phyloP scores from a whole-genome alignment of 2,797 vertebrate species.

The Chrosomus eos region DNA sequence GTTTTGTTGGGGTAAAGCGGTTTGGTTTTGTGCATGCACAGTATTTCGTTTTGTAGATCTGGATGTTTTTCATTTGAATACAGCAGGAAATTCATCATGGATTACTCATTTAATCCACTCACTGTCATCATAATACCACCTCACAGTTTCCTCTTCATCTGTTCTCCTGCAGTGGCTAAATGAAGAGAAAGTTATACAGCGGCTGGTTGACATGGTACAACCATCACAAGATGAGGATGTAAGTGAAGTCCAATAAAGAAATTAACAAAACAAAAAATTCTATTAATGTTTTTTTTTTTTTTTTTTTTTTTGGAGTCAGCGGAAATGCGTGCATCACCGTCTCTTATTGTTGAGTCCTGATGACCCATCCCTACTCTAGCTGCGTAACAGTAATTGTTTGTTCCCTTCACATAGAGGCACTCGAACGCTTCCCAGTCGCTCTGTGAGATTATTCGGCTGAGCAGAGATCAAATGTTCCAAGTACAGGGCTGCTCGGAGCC shows the following conservation, averaged over 20 bases:
- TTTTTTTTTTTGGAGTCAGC: too few species aligned
- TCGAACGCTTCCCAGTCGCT: constrained; percentile 98
- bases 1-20: neutral
- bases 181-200: constrained; percentile 96
- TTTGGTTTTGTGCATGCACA: constrained; percentile 8
- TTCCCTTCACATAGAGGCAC: constrained; percentile 84
- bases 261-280: neutral
- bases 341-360: neutral
- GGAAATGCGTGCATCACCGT: too few species aligned
- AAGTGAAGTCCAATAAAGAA: constrained; percentile 69
- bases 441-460: constrained; percentile 98
- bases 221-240: constrained; percentile 98
- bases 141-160: constrained; percentile 20
- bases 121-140: neutral
- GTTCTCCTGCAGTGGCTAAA: constrained; percentile 88
- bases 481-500: constrained; percentile 94
- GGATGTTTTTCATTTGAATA: constrained; percentile 5
- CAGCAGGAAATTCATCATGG: constrained; percentile 6
- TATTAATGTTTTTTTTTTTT: too few species aligned
- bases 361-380: neutral
- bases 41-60: neutral
- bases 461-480: constrained; percentile 99
- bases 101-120: constrained; percentile 33
- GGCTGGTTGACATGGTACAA: constrained; percentile 95
- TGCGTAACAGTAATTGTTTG: constrained; percentile 8